Conservation (phyloP, 2,113 vertebrate species). For the Garra rufa region DNA sequence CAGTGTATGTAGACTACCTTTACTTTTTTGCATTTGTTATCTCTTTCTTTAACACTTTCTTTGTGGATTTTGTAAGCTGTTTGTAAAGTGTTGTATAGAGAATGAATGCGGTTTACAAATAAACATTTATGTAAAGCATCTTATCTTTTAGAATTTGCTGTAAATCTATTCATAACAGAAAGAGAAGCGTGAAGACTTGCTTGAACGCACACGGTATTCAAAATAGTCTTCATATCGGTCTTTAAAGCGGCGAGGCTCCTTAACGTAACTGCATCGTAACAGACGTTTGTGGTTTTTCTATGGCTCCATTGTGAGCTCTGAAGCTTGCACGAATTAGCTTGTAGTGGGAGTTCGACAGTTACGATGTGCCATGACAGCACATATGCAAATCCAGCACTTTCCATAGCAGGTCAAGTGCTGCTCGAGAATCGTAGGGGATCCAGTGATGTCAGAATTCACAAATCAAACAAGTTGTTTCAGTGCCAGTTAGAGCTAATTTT, state of each 20-base stretch:
- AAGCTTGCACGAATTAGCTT: conserved; percentile 25
- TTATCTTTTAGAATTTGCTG: not conserved
- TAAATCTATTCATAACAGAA: not conserved
- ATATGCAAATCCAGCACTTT: conserved; percentile 58
- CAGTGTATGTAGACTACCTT: not conserved
- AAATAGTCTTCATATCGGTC: conserved; percentile 22
- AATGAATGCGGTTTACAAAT: not conserved
- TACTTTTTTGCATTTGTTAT: not conserved
- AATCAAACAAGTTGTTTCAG: conserved; percentile 16
- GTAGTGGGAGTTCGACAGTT: not conserved
- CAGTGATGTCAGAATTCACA: not conserved
- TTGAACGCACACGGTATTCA: not conserved
- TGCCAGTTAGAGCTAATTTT: not conserved
- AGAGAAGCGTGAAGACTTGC: not conserved
- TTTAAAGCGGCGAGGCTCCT: not conserved
- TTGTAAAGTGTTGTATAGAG: not conserved
- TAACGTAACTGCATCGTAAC: not conserved
- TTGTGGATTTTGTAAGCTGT: not conserved
- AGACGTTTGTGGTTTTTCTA: conserved; percentile 35
- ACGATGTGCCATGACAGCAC: conserved; percentile 26
- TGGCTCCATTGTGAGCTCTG: conserved; percentile 37
- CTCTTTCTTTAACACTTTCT: not conserved
- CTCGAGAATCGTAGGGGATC: not conserved
- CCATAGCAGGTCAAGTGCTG: conserved; percentile 35
- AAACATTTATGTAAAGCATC: not conserved